Base-by-base conservation (phyloP, 2,797 vertebrate species). In the Crocodylus rhombifer region DNA sequence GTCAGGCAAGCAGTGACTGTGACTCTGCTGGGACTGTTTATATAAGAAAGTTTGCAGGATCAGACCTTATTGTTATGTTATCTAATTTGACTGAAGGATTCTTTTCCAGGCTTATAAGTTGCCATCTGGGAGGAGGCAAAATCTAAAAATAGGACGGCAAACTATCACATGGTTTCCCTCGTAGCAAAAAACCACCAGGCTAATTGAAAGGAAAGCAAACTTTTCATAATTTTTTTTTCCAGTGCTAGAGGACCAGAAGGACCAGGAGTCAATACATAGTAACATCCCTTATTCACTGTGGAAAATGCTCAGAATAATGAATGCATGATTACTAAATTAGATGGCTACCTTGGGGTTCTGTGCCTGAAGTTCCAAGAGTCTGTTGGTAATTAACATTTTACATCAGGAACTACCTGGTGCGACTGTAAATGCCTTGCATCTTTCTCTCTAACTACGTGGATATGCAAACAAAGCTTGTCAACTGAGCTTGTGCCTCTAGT, bases 311-410 rank as follows among this genome's bases (percentile, higher is more conserved):
- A 78, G 81, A 95, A 93, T 77, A 88, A 87, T 84, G 60, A 33
- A 82, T 88, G 91, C 33, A 28, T 80, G 51, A 82, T 9, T 75
- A 33, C 87, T 95, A 81, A 94, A 94, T 96, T 89, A 93, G 51
- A 89, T 86, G 79, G 76, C 25, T 14, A 21, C 5, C 61, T 60
- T 57, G 85, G 80, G 42, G 26, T 2, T 1, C 42, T 94, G 57
- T 74, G 58, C 77, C 64, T 89, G 79, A 83, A 96, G 65, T 93
- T 69, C 15, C 74, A 96, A 63, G 26, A 84, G 26, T 75, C 65
- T 64, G 81, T 95, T 96, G n/a, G 26, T 86, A 93, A 91, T 96
- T 95, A 95, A 64, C 42, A 10, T 85, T 94, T 90, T 97, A 84
- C 69, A 91, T 87, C 62, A 82, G 82, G 76, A 95, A 30, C 64